Evolutionary conservation across 2,888 invertebrate species (phyloP).

Genomic region (Hyppa rectilinea): DNA sequence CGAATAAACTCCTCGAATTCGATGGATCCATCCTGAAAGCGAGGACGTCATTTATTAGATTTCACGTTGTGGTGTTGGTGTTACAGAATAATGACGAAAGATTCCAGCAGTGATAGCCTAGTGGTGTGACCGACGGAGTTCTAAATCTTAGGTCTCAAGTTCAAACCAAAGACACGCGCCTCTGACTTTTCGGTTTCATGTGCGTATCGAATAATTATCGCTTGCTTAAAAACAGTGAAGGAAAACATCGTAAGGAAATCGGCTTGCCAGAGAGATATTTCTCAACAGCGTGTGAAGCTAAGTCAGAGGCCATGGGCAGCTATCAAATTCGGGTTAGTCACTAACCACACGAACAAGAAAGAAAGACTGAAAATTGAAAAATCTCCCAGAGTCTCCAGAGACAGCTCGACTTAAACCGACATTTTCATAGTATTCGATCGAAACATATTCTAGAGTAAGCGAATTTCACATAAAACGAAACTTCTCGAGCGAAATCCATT

Average conservation of each 20-base stretch:
- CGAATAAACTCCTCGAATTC: constrained; percentile 99
- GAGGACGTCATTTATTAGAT: constrained; percentile 26
- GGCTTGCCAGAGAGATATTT: too few species aligned
- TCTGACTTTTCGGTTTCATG: too few species aligned
- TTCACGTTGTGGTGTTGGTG: neutral
- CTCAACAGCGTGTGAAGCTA: too few species aligned
- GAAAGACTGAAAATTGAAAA: neutral
- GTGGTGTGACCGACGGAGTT: too few species aligned
- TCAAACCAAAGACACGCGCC: too few species aligned
- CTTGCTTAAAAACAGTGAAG: too few species aligned
- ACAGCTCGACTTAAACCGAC: neutral
- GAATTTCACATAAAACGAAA: constrained; percentile 9
- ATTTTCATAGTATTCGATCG: neutral
- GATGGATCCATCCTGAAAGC: constrained; percentile 98
- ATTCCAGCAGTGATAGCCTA: neutral
- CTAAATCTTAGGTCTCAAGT: too few species aligned
- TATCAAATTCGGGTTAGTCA: too few species aligned
- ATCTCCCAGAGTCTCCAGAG: neutral
- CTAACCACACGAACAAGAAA: too few species aligned
- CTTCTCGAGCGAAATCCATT: constrained; percentile 9
- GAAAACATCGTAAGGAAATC: too few species aligned
- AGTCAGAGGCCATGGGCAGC: too few species aligned
- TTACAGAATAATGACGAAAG: neutral
- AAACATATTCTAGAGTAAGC: neutral
- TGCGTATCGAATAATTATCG: too few species aligned